Evolutionary conservation across 2,113 vertebrate species (phyloP).

Genomic region (Chaenogobius annularis): DNA sequence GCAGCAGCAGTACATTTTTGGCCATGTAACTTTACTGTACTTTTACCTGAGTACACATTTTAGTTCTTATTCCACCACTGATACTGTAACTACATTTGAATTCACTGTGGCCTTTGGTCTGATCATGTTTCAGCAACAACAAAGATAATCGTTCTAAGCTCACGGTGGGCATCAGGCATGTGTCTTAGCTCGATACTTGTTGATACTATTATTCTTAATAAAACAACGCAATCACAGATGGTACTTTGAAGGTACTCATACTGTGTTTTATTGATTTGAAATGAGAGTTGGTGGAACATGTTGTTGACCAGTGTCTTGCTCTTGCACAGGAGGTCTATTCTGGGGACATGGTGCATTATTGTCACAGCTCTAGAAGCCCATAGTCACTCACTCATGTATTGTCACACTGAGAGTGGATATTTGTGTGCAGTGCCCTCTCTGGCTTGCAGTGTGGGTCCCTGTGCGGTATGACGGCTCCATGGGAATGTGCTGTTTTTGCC

Average conservation of each 20-base stretch:
- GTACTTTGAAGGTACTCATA: background rate
- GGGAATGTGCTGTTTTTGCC: constrained; percentile 58
- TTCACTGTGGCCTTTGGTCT: too few relatives aligned
- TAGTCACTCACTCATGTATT: background rate
- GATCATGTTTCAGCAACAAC: too few relatives aligned
- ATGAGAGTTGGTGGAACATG: background rate
- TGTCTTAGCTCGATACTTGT: too few relatives aligned
- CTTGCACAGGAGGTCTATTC: background rate
- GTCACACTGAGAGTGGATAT: background rate
- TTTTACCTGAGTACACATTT: too few relatives aligned
- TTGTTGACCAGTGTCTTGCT: background rate
- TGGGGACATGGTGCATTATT: background rate
- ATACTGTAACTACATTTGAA: too few relatives aligned
- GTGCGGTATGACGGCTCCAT: constrained; percentile 31
- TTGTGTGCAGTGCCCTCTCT: background rate
- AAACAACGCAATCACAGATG: too few relatives aligned
- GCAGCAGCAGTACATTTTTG: too few relatives aligned
- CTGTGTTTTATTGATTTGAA: background rate
- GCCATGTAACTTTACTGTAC: too few relatives aligned
- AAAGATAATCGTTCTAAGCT: background rate
- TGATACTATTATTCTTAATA: too few relatives aligned
- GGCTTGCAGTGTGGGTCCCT: background rate
- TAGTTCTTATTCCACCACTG: too few relatives aligned
- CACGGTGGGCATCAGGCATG: background rate
- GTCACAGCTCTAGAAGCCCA: background rate